Evolutionary conservation across 2,113 vertebrate genomes (phyloP), one percentile per base, ranked within the genome.

Genomic region (Megalops atlanticus): DNA sequence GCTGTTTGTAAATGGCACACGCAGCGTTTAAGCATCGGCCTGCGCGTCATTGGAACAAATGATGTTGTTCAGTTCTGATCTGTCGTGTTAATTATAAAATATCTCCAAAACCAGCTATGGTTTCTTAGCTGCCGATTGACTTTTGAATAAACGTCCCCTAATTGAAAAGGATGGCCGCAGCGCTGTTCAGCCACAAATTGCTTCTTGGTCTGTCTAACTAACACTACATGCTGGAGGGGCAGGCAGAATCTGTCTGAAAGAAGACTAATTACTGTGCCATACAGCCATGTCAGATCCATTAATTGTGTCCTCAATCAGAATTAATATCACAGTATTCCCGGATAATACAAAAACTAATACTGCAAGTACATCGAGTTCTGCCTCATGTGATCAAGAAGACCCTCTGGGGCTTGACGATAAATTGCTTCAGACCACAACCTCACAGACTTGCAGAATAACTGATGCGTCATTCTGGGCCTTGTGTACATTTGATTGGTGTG

Each of bases 11-110:
- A 64, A 24, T 31, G 27, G 58, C 8, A 31, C 2, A 8, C 58
- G 31, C n/a, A 27, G 58, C 11, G 31, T 31, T 1, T n/a, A 1
- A n/a, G 38, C 47, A 80, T 83, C 76, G 64, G 74, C 76, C n/a
- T 39, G 68, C 52, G 16, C 33, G 79, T 80, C 82, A 77, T 43
- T 68, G 39, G 38, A 68, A 70, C 39, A 49, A 76, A 86, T 79
- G 70, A 76, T 81, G 80, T 85, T 76, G 79, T 80, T 82, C 85
- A 76, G 74, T 80, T 78, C 47, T 77, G 78, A 68, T 77, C 82
- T 76, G 76, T 33, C 24, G 24, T 72, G 68, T 64, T 87, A 88
- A 88, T 85, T 82, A 87, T 84, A 83, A 88, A 81, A 74, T 69
- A 86, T 85, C 74, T 64, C 76, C 39, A 75, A 45, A 78, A 81